Evolutionary conservation across 2,888 invertebrate genomes (phyloP), one percentile per base, ranked within the genome.

Genomic region (Bedellia somnulentella): DNA sequence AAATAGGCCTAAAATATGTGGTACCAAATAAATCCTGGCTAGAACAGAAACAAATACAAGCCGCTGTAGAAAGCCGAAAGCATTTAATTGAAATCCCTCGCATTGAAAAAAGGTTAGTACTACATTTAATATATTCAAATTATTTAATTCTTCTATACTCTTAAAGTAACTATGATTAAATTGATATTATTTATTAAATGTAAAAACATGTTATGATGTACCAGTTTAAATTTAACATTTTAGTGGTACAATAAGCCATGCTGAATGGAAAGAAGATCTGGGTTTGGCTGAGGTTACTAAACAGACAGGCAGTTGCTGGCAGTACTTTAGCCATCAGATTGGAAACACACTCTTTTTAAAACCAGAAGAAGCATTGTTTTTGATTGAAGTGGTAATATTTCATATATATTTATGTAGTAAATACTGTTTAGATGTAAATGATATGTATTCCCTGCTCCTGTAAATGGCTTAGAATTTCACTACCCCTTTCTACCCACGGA

Each of bases 351-450:
- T 80, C 3, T 80, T 66, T 47, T 53, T 87, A 2, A 57, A 67
- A 27, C 83, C 86, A 2, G 86, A 86, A 55, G 86, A 86, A 64
- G 75, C 82, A 21, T 55, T 86, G 24, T 80, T 76, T 48, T 59
- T 86, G 27, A 57, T 86, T 46, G 86, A 86, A 79, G 70, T 78
- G 46, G 86, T 86, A 64, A 67, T 67, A 23, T 31, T 33, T 32
- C 27, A 36, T 32, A 31, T 25, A 30, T 23, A 29, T 15, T 12
- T 34, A 32, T 31, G 12, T 15, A 18, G n/a, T n/a, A n/a, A n/a
- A n/a, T n/a, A n/a, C n/a, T n/a, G n/a, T n/a, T n/a, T n/a, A n/a
- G n/a, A n/a, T n/a, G n/a, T n/a, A n/a, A n/a, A n/a, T n/a, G n/a
- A n/a, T n/a, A n/a, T n/a, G n/a, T n/a, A n/a, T n/a, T n/a, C n/a